Evolutionary conservation across 2,888 invertebrate genomes (phyloP).

Genomic region (Drosophila putrida): DNA sequence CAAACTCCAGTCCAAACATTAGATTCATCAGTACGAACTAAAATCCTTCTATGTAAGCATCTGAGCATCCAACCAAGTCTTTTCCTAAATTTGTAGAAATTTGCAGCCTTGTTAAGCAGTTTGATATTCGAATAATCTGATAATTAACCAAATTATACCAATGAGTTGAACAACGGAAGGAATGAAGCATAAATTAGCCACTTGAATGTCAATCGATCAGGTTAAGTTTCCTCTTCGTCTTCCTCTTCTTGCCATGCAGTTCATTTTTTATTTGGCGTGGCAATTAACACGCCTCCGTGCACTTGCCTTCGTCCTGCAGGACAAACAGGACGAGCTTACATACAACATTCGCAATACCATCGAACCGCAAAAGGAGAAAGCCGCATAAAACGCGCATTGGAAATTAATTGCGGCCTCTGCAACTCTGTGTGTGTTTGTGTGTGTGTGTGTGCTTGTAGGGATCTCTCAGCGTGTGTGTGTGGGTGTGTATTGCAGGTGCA

Average conservation of each 20-base stretch:
- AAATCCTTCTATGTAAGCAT: no score
- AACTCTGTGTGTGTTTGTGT: conserved; percentile 2
- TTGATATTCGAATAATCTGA: background rate
- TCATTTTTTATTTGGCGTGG: conserved; percentile 47
- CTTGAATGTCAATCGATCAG: conserved; percentile 6
- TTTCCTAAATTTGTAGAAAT: no score
- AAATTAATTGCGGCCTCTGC: conserved; percentile 72
- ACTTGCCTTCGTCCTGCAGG: conserved; percentile 35
- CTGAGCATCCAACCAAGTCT: no score
- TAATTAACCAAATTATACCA: conserved; percentile 5
- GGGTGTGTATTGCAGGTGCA: conserved; percentile 23
- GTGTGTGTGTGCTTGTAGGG: conserved; percentile 12
- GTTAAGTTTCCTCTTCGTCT: background rate
- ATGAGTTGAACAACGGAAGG: conserved; percentile 12
- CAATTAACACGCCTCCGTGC: conserved; percentile 69
- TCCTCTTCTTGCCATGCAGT: background rate
- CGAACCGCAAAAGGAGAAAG: conserved; percentile 59
- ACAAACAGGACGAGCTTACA: conserved; percentile 34
- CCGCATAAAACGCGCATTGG: conserved; percentile 75
- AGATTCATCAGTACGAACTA: no score
- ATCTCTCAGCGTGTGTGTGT: conserved; percentile 11
- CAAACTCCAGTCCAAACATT: no score
- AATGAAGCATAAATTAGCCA: conserved; percentile 24
- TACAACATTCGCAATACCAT: conserved; percentile 51
- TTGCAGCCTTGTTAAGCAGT: no score